phyloP scores from a whole-genome alignment of 2,113 vertebrate species.

The Catharus bicknelli region DNA sequence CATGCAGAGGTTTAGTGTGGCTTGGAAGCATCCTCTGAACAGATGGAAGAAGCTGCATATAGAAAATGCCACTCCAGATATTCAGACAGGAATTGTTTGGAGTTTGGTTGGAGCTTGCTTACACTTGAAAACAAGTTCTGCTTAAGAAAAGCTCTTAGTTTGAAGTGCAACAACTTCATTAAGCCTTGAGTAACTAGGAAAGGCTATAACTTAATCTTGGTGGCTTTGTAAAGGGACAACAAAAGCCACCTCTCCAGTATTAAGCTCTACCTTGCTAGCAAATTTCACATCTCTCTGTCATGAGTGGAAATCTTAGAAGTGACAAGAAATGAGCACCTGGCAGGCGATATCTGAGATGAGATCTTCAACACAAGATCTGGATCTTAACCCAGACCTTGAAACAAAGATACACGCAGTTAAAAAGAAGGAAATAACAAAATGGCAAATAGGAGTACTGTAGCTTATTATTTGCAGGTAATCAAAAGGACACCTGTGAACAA shows the following conservation, averaged over 20 bases:
- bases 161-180: background rate
- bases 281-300: background rate
- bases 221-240: background rate
- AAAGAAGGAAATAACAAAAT: background rate
- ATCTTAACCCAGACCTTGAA: background rate
- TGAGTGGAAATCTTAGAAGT: fast-evolving
- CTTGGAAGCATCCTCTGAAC: background rate
- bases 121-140: background rate
- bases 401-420: background rate
- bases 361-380: background rate
- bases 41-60: background rate
- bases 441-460: background rate
- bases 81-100: background rate
- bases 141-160: background rate
- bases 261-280: background rate
- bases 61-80: background rate
- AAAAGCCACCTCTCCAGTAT: background rate
- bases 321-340: background rate
- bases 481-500: background rate
- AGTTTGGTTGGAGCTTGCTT: background rate
- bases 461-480: background rate
- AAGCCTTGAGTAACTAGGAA: background rate
- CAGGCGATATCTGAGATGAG: background rate
- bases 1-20: background rate
- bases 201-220: background rate